These are phyloP conservation scores for Orgyia antiqua DNA, from an alignment of 2,888 invertebrate genomes.

Conservation along the genomic window DNA sequence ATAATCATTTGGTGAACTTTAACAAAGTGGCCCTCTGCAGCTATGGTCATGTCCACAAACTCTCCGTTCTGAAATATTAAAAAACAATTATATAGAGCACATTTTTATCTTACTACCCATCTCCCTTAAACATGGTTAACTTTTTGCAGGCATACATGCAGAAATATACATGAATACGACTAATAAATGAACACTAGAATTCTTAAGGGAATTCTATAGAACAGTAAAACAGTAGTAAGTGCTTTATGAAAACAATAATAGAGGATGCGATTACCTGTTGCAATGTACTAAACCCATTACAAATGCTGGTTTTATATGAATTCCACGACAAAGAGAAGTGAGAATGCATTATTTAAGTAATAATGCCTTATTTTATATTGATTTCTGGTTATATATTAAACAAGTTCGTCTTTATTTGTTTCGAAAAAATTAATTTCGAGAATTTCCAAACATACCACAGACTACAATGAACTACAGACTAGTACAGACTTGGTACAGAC, in stretches of 20 bases:
- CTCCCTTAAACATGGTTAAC: not conserved
- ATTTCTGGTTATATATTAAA: too few species aligned
- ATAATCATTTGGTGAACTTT: conserved; percentile 63
- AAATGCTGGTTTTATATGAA: conserved; percentile 57
- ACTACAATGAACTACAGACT: too few species aligned
- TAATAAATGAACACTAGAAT: not conserved
- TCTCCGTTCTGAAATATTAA: conserved; percentile 57
- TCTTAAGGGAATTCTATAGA: too few species aligned
- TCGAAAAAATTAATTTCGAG: too few species aligned
- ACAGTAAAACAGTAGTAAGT: not conserved
- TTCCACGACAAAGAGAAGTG: conserved; percentile 65
- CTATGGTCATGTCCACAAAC: conserved; percentile 69
- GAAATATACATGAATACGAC: not conserved
- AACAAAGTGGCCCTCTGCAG: conserved; percentile 65
- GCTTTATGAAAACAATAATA: too few species aligned
- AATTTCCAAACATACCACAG: too few species aligned
- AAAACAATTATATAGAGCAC: not conserved
- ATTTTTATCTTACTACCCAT: not conserved
- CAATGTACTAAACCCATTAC: conserved; percentile 59
- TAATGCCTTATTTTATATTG: too few species aligned
- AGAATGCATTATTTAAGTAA: conserved; percentile 53
- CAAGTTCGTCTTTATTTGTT: too few species aligned
- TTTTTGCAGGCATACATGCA: not conserved
- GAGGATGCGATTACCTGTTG: conserved; percentile 51
- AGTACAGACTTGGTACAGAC: too few species aligned